A percentile compares a stretch with the other conserved stretches of the same genome.
Evolutionary conservation across 1,140 invertebrate species (phyloP).

Genomic region (Agrypnia vestita): DNA sequence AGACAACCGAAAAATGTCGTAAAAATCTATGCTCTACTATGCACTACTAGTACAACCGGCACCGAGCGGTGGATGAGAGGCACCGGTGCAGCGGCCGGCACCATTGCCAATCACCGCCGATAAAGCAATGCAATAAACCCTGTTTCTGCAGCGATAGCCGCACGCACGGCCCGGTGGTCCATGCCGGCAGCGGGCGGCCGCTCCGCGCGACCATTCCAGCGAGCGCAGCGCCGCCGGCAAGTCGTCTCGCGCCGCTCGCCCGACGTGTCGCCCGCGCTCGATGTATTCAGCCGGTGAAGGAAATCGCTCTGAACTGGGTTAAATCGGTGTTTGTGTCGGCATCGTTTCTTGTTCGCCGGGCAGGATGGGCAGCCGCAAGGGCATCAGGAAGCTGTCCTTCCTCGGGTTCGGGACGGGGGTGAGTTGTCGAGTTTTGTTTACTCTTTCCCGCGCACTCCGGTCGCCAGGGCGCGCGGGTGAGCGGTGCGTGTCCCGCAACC

Average conservation of each 20-base stretch:
- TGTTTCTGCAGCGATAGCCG: too few species aligned
- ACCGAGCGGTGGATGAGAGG: too few species aligned
- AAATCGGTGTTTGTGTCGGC: neutral
- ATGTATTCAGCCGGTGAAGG: constrained; percentile 7
- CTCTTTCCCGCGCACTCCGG: neutral
- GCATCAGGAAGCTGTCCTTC: constrained; percentile 29
- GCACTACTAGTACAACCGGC: too few species aligned
- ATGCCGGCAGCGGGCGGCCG: neutral
- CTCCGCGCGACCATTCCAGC: constrained; percentile 1
- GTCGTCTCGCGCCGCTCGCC: neutral
- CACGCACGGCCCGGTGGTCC: neutral
- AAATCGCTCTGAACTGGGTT: constrained; percentile 26
- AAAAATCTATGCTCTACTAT: too few species aligned
- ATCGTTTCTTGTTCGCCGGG: constrained; percentile 7
- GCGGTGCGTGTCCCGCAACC: neutral
- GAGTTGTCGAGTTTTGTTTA: neutral
- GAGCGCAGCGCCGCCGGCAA: neutral
- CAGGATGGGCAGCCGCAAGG: constrained; percentile 3
- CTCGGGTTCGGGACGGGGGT: constrained; percentile 35
- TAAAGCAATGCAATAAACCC: too few species aligned
- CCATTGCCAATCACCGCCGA: too few species aligned
- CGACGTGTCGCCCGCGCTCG: neutral
- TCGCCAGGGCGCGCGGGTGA: neutral
- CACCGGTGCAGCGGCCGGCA: too few species aligned
- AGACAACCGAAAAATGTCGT: too few species aligned